phyloP scores from a whole-genome alignment of 2,888 invertebrate species.

The Lutraria lutraria region DNA sequence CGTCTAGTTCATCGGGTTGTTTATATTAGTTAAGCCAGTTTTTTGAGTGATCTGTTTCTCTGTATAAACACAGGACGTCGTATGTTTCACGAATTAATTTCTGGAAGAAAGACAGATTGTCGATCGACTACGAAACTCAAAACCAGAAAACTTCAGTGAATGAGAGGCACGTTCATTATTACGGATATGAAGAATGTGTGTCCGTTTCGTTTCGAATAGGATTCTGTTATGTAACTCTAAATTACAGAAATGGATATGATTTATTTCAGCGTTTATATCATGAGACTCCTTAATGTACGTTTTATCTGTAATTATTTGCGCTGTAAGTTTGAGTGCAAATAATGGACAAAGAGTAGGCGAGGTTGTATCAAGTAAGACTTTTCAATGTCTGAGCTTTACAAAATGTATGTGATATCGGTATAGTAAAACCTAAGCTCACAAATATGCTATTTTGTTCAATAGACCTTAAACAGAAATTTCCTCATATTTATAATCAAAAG shows the following conservation, averaged over 20 bases:
- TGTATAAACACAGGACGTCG: conserved; percentile 7
- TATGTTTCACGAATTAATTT: not conserved
- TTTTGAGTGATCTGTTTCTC: not conserved
- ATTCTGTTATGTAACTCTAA: not conserved
- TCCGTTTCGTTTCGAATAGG: not conserved
- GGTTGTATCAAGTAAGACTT: not conserved
- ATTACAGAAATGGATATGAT: not conserved
- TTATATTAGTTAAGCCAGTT: conserved; percentile 9
- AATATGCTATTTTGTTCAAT: too few species aligned
- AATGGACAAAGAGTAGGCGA: not conserved
- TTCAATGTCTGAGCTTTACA: too few species aligned
- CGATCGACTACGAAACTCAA: not conserved
- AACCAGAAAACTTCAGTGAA: not conserved
- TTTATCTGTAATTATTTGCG: not conserved
- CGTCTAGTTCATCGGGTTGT: not conserved
- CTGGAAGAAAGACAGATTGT: conserved; percentile 13
- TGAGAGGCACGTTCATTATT: conserved; percentile 22
- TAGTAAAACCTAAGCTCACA: too few species aligned
- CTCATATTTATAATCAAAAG: too few species aligned
- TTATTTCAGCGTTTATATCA: not conserved
- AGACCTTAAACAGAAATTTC: too few species aligned
- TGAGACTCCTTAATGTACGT: not conserved
- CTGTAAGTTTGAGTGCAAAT: not conserved
- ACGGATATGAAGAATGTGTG: not conserved
- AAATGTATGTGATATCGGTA: too few species aligned